phyloP scores from a whole-genome alignment of 1,140 invertebrate species.

The Euwallacea similis region DNA sequence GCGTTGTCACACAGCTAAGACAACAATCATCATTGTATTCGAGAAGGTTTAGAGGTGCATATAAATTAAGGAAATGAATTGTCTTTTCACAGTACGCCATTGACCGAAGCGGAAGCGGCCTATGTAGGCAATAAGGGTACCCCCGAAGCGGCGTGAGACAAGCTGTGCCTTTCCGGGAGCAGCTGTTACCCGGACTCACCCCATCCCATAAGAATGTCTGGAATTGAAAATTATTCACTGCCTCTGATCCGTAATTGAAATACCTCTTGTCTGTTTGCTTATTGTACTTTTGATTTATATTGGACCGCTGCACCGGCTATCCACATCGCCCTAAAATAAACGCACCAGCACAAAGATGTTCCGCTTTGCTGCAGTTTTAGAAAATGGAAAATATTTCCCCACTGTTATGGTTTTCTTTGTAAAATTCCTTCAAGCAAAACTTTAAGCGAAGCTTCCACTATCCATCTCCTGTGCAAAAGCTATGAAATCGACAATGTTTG shows the following conservation, averaged over 20 bases:
- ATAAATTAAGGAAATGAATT: neutral
- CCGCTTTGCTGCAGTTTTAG: too few species aligned
- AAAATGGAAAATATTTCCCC: too few species aligned
- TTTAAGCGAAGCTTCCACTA: too few species aligned
- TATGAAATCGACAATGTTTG: constrained; percentile 28
- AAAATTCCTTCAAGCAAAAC: too few species aligned
- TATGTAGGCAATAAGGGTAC: constrained; percentile 40
- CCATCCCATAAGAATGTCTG: constrained; percentile 41
- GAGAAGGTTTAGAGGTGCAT: too few species aligned
- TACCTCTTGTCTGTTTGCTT: constrained; percentile 45
- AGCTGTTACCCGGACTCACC: constrained; percentile 45
- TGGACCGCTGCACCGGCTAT: constrained; percentile 7
- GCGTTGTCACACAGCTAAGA: too few species aligned
- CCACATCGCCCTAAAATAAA: neutral
- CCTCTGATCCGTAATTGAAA: constrained; percentile 48
- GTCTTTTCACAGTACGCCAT: too few species aligned
- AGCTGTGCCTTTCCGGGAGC: constrained; percentile 44
- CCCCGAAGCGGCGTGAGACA: constrained; percentile 27
- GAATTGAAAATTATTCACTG: constrained; percentile 50
- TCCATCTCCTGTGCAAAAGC: constrained; percentile 6
- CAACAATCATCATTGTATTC: too few species aligned
- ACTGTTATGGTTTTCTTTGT: too few species aligned
- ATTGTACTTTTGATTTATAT: constrained; percentile 44
- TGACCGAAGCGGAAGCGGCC: too few species aligned
- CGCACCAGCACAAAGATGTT: too few species aligned